Evolutionary conservation across 2,888 invertebrate genomes (phyloP), one percentile per base, ranked within the genome.

Genomic region (Nephrotoma flavescens): DNA sequence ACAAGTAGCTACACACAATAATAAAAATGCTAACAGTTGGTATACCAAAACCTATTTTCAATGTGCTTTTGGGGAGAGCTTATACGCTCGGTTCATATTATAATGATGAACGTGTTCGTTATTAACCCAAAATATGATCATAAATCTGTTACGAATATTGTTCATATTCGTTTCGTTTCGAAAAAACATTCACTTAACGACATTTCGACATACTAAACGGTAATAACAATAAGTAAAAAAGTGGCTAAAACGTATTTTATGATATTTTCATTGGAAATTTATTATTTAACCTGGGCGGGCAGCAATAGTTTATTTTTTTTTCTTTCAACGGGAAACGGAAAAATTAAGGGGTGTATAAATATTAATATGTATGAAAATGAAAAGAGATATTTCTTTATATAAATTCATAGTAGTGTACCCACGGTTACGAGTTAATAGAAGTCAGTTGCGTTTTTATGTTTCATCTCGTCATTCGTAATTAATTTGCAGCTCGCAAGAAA

Each of bases 81-180:
- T 71, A 71, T 31, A 71, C 31, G 31, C 31, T 31, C n/a, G n/a
- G 11, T 12, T 41, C 83, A 9, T 41, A 83, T 42, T 41, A 42
- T 84, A 84, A 42, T 84, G 84, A 84, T 84, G 84, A 84, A 84
- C 84, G 84, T 84, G 84, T 84, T 84, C 42, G 84, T 84, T 84
- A 84, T 84, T 84, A 84, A 84, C 84, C 84, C 84, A 41, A 84
- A 42, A 42, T 42, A 84, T 42, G 84, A 84, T 84, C 84, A 42
- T 84, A 84, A 84, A 84, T 84, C 42, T 84, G 42, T 84, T 42
- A 9, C 71, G 71, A 71, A 31, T 71, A n/a, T 71, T 71, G 71
- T 71, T 71, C 71, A 31, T 71, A 31, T 71, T 71, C 71, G 71
- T 71, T 71, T 31, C 71, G 31, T 71, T 71, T 71, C 71, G 31